Base-by-base conservation (phyloP, 2,797 vertebrate species). In the Xiphophorus birchmanni region DNA sequence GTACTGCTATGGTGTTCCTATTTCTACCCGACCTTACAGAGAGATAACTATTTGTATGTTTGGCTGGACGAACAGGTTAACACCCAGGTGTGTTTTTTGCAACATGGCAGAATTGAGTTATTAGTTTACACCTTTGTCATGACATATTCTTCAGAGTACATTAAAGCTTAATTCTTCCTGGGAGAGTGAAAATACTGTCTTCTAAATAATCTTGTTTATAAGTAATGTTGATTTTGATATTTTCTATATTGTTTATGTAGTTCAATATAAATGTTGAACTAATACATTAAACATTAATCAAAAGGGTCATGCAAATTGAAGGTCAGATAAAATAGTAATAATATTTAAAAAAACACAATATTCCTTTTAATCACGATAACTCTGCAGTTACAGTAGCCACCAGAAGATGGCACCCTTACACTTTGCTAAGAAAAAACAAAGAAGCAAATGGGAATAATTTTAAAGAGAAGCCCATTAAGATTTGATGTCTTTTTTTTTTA, bases 331-430 rank as follows among this genome's bases (percentile, higher is more conserved):
- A 37, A 15, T 60, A 6, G 13, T 13, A 45, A 45, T 45, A 23
- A 67, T 9, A 32, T 32, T 2, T 12, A 42, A 67, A 35, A 58
- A 13, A 29, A 60, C 29, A 35, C 0, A 21, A 65, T 21, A 7
- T 37, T n/a, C 10, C n/a, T 17, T 15, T 15, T 35, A 32, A 18
- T 63, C 15, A 18, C 5, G 58, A 32, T 18, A 37, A 7, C 15
- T 2, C 21, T 54, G 83, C 42, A 72, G 40, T 82, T 85, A 67
- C 1, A 80, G 0, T 0, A 73, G 63, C n/a, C 10, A 13, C 50
- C 91, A 89, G 82, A 78, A 90, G 91, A 77, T 88, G 90, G 81
- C 78, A 2, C 3, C 56, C 11, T 73, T 40, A 21, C 40, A 26
- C n/a, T 35, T 3, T 2, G n/a, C 42, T n/a, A 13, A 69, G 4